Evolutionary conservation across 2,797 vertebrate genomes (phyloP).

Genomic region (Lutjanus argentimaculatus): DNA sequence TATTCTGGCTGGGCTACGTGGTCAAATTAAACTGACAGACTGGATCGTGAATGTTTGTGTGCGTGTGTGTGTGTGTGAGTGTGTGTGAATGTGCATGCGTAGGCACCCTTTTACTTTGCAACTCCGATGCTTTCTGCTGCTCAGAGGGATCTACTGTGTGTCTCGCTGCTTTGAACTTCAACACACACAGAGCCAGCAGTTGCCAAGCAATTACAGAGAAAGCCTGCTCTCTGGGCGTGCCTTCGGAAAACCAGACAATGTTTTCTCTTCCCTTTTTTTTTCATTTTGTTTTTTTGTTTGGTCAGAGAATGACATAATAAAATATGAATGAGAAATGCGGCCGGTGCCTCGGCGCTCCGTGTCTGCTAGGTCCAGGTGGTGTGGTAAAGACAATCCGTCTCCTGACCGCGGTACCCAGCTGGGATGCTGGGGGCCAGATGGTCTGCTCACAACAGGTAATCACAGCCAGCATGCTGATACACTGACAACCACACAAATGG

Average conservation of each 20-base stretch:
- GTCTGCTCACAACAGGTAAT: constrained; percentile 81
- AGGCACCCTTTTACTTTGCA: constrained; percentile 61
- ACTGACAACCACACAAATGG: constrained; percentile 73
- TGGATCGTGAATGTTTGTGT: constrained; percentile 18
- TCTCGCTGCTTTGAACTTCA: constrained; percentile 69
- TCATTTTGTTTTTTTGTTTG: constrained; percentile 28
- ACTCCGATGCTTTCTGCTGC: constrained; percentile 61
- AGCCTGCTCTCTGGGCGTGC: constrained; percentile 41
- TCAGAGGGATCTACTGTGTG: constrained; percentile 58
- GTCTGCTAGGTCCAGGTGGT: constrained; percentile 77
- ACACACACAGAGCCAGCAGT: constrained; percentile 56
- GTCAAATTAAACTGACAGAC: constrained; percentile 62
- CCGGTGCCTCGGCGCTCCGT: constrained; percentile 14
- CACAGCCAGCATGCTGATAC: constrained; percentile 75
- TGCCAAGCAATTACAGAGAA: constrained; percentile 77
- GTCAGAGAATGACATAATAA: constrained; percentile 62
- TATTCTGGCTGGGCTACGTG: constrained; percentile 54
- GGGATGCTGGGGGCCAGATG: constrained; percentile 81
- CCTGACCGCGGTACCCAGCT: constrained; percentile 70
- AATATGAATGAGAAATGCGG: constrained; percentile 70
- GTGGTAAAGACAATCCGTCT: constrained; percentile 69
- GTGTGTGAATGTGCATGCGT: constrained; percentile 51
- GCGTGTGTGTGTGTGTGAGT: constrained; percentile 25
- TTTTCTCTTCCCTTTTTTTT: constrained; percentile 11
- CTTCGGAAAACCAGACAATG: constrained; percentile 50